Conservation (phyloP, 2,888 invertebrate species). For the Melanargia galathea region DNA sequence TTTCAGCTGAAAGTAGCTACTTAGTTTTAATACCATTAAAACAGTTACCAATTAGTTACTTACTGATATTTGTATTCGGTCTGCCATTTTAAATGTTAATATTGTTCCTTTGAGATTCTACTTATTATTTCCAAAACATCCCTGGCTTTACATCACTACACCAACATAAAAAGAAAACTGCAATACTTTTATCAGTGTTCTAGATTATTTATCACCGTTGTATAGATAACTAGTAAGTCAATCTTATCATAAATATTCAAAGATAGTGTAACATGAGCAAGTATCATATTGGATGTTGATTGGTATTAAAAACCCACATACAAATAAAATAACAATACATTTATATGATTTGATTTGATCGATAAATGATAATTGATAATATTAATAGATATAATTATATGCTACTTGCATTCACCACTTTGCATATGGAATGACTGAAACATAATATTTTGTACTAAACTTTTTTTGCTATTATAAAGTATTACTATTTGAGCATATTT, state of each 20-base stretch:
- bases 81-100: slow-evolving; percentile 57
- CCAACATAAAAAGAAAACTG: slow-evolving; percentile 55
- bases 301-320: slow-evolving; percentile 5
- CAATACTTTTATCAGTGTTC: slow-evolving; percentile 59
- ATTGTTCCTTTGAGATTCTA: slow-evolving; percentile 56
- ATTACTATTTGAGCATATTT: too few relatives aligned
- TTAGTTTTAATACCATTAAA: too few relatives aligned
- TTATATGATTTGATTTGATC: slow-evolving; percentile 6
- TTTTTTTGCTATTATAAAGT: too few relatives aligned
- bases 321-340: not conserved
- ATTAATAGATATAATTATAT: slow-evolving; percentile 1
- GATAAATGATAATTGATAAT: slow-evolving; percentile 1
- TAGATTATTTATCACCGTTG: slow-evolving; percentile 62
- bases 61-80: slow-evolving; percentile 65
- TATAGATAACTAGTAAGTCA: slow-evolving; percentile 48
- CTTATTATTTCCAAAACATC: slow-evolving; percentile 49
- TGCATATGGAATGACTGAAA: not conserved
- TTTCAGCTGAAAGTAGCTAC: too few relatives aligned
- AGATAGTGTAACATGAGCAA: slow-evolving; percentile 51
- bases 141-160: slow-evolving; percentile 49
- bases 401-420: slow-evolving; percentile 7
- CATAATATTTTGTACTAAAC: not conserved
- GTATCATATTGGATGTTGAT: slow-evolving; percentile 31
- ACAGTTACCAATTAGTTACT: slow-evolving; percentile 45
- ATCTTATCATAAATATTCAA: slow-evolving; percentile 50